phyloP scores from a whole-genome alignment of 1,140 invertebrate genomes.

The Drosophila yakuba region DNA sequence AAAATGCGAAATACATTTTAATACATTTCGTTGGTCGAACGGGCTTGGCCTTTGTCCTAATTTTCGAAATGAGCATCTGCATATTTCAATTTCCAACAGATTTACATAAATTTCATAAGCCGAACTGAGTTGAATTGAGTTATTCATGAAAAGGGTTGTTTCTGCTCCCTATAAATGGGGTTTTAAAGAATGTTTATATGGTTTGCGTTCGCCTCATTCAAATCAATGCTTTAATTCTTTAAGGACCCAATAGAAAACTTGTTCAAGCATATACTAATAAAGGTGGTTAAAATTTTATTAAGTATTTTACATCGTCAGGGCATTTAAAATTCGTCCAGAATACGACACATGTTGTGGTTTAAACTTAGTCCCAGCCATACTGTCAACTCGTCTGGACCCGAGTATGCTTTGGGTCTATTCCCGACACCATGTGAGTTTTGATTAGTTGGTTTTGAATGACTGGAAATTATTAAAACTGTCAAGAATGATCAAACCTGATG shows the following conservation, averaged over 20 bases:
- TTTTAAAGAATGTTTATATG: background rate
- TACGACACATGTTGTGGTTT: background rate
- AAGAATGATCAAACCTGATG: slow-evolving; percentile 38
- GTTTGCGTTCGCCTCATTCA: background rate
- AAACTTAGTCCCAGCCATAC: slow-evolving; percentile 15
- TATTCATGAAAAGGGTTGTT: slow-evolving; percentile 75
- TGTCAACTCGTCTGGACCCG: slow-evolving; percentile 46
- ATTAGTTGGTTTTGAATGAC: slow-evolving; percentile 58
- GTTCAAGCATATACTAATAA: background rate
- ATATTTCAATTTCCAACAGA: slow-evolving; percentile 78
- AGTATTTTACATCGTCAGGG: background rate
- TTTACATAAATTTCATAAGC: slow-evolving; percentile 72
- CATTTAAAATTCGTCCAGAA: background rate
- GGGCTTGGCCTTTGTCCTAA: slow-evolving; percentile 44
- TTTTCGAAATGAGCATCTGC: slow-evolving; percentile 73
- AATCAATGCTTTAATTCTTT: too few species aligned
- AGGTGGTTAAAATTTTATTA: too few species aligned
- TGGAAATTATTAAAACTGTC: slow-evolving; percentile 74
- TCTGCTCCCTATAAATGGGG: background rate
- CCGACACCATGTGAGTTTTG: slow-evolving; percentile 52
- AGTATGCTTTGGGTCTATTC: slow-evolving; percentile 19
- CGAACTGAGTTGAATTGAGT: slow-evolving; percentile 32
- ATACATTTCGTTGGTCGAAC: slow-evolving; percentile 49
- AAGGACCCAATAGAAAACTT: background rate
- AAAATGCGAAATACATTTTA: slow-evolving; percentile 76